A percentile compares a stretch with the other conserved stretches of the same genome.
Evolutionary conservation across 1,140 invertebrate species (phyloP).

Genomic region (Phymastichus coffea): DNA sequence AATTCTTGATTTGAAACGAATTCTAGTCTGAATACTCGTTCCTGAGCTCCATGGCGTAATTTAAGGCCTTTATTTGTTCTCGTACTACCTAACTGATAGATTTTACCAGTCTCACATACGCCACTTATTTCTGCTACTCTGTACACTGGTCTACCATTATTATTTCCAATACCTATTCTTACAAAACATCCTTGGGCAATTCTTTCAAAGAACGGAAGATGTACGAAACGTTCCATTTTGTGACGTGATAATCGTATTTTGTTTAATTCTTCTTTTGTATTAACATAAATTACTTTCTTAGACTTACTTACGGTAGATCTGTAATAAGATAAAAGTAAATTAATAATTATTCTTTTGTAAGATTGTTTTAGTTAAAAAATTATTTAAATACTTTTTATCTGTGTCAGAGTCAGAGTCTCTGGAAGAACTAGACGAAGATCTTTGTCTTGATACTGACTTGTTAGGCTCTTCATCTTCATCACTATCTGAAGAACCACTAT

Average conservation of each 20-base stretch:
- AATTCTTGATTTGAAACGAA: slow-evolving; percentile 98
- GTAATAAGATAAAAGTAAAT: slow-evolving; percentile 22
- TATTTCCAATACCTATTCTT: slow-evolving; percentile 92
- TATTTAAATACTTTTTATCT: slow-evolving; percentile 56
- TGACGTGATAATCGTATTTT: slow-evolving; percentile 86
- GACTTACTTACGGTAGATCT: slow-evolving; percentile 56
- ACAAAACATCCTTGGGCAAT: slow-evolving; percentile 93
- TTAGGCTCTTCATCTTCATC: slow-evolving; percentile 64
- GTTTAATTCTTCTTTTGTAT: slow-evolving; percentile 79
- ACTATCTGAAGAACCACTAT: slow-evolving; percentile 72
- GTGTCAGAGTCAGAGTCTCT: slow-evolving; percentile 60
- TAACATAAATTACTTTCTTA: slow-evolving; percentile 67
- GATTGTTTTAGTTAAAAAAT: slow-evolving; percentile 2
- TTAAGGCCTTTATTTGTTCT: slow-evolving; percentile 88
- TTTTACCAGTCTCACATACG: slow-evolving; percentile 93
- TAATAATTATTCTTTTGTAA: not conserved
- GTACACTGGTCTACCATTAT: slow-evolving; percentile 86
- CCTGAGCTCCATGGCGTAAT: slow-evolving; percentile 81
- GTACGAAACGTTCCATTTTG: slow-evolving; percentile 93
- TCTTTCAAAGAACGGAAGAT: slow-evolving; percentile 91
- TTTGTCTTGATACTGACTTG: slow-evolving; percentile 52
- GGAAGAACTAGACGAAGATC: slow-evolving; percentile 58
- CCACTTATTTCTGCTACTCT: slow-evolving; percentile 92
- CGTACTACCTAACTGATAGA: slow-evolving; percentile 88
- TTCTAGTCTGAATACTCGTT: slow-evolving; percentile 90